Evolutionary conservation across 2,113 vertebrate genomes (phyloP).

Genomic region (Henicopernis longicauda): DNA sequence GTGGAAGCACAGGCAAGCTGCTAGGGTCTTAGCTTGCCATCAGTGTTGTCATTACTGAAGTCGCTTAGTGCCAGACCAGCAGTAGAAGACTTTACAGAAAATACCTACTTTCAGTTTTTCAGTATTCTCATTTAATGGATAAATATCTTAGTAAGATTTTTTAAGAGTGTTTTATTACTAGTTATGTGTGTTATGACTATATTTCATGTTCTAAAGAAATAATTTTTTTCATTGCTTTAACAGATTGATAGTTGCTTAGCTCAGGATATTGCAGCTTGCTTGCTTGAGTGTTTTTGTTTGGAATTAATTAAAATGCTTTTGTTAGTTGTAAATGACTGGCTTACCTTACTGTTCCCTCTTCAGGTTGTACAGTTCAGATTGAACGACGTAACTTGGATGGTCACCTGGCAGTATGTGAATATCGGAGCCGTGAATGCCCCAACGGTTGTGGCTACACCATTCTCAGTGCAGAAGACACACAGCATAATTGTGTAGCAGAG

Average conservation of each 20-base stretch:
- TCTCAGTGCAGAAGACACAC: slow-evolving; percentile 72
- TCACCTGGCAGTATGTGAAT: slow-evolving; percentile 81
- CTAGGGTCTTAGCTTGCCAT: not conserved
- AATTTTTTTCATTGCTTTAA: not conserved
- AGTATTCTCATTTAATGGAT: not conserved
- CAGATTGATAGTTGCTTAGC: not conserved
- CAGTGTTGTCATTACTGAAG: not conserved
- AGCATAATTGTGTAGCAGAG: slow-evolving; percentile 85
- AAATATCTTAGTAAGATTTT: not conserved
- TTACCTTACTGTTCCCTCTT: not conserved
- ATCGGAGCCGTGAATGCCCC: slow-evolving; percentile 79
- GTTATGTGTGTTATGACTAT: not conserved
- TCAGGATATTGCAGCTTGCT: not conserved
- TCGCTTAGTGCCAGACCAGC: not conserved
- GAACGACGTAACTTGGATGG: slow-evolving; percentile 77
- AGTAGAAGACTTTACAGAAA: not conserved
- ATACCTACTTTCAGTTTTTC: not conserved
- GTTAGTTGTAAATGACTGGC: not conserved
- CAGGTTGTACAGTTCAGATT: slow-evolving; percentile 80
- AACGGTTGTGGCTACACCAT: slow-evolving; percentile 81
- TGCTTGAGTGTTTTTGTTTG: not conserved
- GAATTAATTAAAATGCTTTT: not conserved
- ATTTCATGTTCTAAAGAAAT: not conserved
- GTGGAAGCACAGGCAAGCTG: not conserved
- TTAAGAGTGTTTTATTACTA: not conserved